Conservation (phyloP, 2,113 vertebrate genomes). For the Scortum barcoo region DNA sequence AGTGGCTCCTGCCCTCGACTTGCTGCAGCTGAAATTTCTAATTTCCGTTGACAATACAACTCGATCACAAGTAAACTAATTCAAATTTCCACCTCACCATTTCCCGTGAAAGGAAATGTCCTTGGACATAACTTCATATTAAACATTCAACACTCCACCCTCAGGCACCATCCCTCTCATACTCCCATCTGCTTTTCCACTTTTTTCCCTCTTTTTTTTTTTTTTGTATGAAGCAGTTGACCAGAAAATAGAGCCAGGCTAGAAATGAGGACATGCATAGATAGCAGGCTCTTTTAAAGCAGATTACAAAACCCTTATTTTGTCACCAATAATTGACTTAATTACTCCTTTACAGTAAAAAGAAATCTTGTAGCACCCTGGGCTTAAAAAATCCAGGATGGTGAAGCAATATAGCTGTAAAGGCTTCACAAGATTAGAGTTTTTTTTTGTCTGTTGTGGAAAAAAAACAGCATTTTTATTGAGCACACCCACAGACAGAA, state of each 20-base stretch:
- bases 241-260: constrained; percentile 44
- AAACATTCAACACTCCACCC: constrained; percentile 44
- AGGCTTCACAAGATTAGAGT: constrained; percentile 3
- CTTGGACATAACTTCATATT: constrained; percentile 40
- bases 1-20: constrained; percentile 8
- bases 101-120: constrained; percentile 40
- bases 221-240: constrained; percentile 48
- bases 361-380: constrained; percentile 33
- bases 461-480: constrained; percentile 12
- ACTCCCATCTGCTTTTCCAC: constrained; percentile 46
- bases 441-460: constrained; percentile 7
- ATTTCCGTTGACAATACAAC: constrained; percentile 24
- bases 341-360: constrained; percentile 54
- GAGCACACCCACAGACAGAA: not conserved
- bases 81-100: constrained; percentile 16
- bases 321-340: constrained; percentile 63
- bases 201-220: not conserved
- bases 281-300: constrained; percentile 68
- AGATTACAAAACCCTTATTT: constrained; percentile 64
- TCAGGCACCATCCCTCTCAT: constrained; percentile 25
- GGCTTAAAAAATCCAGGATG: constrained; percentile 27
- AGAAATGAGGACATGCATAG: constrained; percentile 73
- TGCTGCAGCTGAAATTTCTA: constrained; percentile 3
- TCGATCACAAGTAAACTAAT: constrained; percentile 36
- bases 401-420: not conserved